Conservation (phyloP, 2,888 invertebrate species). For the Lochmaea capreae region DNA sequence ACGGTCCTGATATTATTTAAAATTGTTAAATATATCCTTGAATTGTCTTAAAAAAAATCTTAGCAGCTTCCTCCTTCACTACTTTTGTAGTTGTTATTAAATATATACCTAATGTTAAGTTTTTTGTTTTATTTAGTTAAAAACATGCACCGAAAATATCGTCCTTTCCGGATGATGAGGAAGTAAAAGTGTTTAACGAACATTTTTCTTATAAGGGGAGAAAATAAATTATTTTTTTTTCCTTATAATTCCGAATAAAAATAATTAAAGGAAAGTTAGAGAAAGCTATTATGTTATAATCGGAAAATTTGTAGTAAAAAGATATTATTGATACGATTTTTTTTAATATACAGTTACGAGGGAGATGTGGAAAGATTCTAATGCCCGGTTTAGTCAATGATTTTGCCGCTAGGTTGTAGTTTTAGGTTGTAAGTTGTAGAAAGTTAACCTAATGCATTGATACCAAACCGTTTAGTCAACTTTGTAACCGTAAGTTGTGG, state of each 20-base stretch:
- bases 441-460: too few species aligned
- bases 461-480: too few species aligned
- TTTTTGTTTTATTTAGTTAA: slow-evolving; percentile 17
- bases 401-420: too few species aligned
- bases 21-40: slow-evolving; percentile 19
- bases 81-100: slow-evolving; percentile 38
- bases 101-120: slow-evolving; percentile 31
- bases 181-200: neutral
- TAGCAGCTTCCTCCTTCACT: slow-evolving; percentile 38
- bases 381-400: too few species aligned
- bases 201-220: slow-evolving; percentile 3
- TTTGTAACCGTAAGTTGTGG: too few species aligned
- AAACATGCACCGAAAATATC: neutral
- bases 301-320: neutral
- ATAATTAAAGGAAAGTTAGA: neutral
- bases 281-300: neutral
- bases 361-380: too few species aligned
- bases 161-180: neutral
- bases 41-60: slow-evolving; percentile 16
- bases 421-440: too few species aligned
- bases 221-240: neutral
- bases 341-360: neutral
- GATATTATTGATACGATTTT: neutral
- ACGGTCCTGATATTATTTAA: neutral
- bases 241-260: neutral